Evolutionary conservation across 2,888 invertebrate genomes (phyloP).

Genomic region (Sycophila texana): DNA sequence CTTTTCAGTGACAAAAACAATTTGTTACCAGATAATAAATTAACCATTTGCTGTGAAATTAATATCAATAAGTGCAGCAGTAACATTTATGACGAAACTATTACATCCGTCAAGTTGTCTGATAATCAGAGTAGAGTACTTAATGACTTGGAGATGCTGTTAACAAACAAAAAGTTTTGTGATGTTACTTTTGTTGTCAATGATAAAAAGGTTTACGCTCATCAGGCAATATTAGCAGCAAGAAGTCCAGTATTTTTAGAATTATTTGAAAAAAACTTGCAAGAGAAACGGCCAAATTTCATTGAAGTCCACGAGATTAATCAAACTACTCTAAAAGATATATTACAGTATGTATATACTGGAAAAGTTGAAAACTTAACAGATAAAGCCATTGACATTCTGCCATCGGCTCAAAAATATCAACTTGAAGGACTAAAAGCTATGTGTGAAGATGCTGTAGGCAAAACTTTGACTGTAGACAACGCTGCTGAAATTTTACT

Average conservation of each 20-base stretch:
- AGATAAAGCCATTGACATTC: not conserved
- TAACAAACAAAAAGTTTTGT: slow-evolving; percentile 1
- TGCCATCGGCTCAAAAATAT: slow-evolving; percentile 10
- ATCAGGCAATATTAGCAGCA: slow-evolving; percentile 11
- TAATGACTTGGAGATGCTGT: slow-evolving; percentile 3
- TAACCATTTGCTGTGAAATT: slow-evolving; percentile 21
- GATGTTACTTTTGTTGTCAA: slow-evolving; percentile 9
- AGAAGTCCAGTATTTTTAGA: not conserved
- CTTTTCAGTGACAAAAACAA: not conserved
- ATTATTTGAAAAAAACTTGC: not conserved
- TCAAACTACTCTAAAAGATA: slow-evolving; percentile 3
- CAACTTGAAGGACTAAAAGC: slow-evolving; percentile 9
- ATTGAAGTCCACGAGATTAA: slow-evolving; percentile 10
- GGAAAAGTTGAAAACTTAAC: slow-evolving; percentile 10
- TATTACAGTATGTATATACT: slow-evolving; percentile 10
- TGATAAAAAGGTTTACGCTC: slow-evolving; percentile 18
- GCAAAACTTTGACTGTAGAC: not conserved
- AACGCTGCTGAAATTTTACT: slow-evolving; percentile 23
- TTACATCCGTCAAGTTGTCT: not conserved
- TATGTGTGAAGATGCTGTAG: slow-evolving; percentile 9
- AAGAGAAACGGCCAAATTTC: not conserved
- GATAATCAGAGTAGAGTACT: not conserved
- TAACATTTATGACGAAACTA: not conserved
- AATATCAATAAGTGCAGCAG: not conserved
- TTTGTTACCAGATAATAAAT: slow-evolving; percentile 17